Conservation (phyloP, 2,113 vertebrate species). For the Chloebia gouldiae region DNA sequence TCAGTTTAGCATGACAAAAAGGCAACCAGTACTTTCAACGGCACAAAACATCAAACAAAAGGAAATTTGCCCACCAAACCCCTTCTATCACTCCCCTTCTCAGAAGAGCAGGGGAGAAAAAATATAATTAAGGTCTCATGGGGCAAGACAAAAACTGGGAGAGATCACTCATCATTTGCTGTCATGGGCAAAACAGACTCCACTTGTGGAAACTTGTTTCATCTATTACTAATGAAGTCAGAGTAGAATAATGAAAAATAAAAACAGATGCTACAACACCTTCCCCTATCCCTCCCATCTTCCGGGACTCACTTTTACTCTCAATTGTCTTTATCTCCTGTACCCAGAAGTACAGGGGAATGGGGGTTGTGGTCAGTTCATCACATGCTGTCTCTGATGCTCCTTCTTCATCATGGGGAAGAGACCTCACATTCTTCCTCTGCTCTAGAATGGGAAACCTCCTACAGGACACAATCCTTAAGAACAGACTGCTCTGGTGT, state of each 20-base stretch:
- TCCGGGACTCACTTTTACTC: background rate
- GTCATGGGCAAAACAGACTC: background rate
- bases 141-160: background rate
- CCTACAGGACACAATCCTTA: background rate
- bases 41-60: background rate
- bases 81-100: background rate
- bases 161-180: background rate
- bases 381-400: background rate
- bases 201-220: background rate
- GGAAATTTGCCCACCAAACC: background rate
- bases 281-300: background rate
- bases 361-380: background rate
- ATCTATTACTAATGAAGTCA: background rate
- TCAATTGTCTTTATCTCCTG: background rate
- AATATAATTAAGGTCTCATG: rapidly evolving
- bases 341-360: background rate
- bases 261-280: background rate
- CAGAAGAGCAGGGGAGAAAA: background rate
- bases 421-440: background rate
- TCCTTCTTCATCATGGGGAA: background rate
- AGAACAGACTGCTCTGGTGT: background rate
- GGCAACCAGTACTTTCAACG: background rate
- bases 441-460: background rate
- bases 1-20: background rate
- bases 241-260: background rate